These are phyloP conservation scores for Urocynchramus pylzowi DNA, from an alignment of 2,113 vertebrate genomes.

Conservation along the genomic window DNA sequence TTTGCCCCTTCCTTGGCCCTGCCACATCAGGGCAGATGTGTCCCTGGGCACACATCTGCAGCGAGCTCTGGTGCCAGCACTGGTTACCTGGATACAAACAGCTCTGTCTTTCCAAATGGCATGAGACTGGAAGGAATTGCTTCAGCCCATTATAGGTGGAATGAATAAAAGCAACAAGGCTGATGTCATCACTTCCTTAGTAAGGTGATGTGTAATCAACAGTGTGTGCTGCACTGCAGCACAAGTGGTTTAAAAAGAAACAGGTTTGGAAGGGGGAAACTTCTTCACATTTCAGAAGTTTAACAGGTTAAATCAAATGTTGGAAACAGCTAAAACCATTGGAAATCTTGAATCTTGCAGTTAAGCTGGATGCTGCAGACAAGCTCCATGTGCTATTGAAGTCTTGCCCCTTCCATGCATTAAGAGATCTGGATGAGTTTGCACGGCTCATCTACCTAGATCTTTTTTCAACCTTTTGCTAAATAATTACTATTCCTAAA, in stretches of 20 bases:
- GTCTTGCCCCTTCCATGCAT: not conserved
- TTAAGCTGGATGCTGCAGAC: not conserved
- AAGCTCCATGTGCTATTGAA: not conserved
- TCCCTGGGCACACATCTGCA: not conserved
- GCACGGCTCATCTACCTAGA: not conserved
- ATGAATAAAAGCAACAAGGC: not conserved
- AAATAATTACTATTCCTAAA: not conserved
- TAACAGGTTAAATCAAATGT: not conserved
- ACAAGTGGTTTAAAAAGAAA: not conserved
- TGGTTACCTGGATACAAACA: slow-evolving; percentile 30
- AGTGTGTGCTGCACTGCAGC: not conserved
- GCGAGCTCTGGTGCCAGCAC: not conserved
- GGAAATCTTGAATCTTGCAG: not conserved
- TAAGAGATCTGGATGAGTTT: not conserved
- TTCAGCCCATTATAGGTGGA: not conserved
- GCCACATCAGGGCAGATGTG: not conserved
- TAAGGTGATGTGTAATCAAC: not conserved
- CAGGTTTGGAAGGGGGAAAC: not conserved
- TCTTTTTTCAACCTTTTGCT: not conserved
- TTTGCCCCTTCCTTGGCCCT: not conserved
- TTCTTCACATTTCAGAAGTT: not conserved
- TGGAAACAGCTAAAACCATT: not conserved
- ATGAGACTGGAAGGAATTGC: slow-evolving; percentile 14
- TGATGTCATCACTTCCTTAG: not conserved
- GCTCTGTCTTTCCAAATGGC: not conserved